Conservation (phyloP, 2,888 invertebrate species). For the Dexiosoma caninum region DNA sequence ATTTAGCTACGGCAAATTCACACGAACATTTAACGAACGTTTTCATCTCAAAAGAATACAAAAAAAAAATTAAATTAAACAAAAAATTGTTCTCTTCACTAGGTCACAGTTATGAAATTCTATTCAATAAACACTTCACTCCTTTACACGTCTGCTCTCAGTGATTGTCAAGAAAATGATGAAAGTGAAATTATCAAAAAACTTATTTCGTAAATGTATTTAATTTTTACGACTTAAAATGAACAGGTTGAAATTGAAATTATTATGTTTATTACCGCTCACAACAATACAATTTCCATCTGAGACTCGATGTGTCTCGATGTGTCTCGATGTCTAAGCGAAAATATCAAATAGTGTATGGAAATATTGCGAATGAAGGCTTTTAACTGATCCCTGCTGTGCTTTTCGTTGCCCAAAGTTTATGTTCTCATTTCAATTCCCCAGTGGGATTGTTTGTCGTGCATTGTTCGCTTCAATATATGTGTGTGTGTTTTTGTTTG, state of each 20-base stretch:
- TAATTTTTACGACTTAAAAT: slow-evolving; percentile 56
- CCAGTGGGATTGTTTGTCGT: slow-evolving; percentile 45
- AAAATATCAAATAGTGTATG: not conserved
- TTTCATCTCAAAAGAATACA: too few relatives aligned
- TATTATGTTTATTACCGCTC: slow-evolving; percentile 37
- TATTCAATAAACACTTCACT: not conserved
- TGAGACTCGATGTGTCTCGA: slow-evolving; percentile 29
- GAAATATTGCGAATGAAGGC: slow-evolving; percentile 18
- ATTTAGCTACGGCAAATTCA: too few relatives aligned
- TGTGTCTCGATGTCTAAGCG: not conserved
- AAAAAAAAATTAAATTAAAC: too few relatives aligned
- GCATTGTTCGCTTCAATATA: too few relatives aligned
- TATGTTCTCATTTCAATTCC: slow-evolving; percentile 49
- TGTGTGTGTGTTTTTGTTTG: slow-evolving; percentile 39
- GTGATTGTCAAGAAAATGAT: slow-evolving; percentile 18
- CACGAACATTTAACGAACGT: too few relatives aligned
- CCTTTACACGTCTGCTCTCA: slow-evolving; percentile 7
- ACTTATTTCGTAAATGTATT: slow-evolving; percentile 52
- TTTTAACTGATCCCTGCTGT: slow-evolving; percentile 62
- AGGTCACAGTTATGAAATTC: too few relatives aligned
- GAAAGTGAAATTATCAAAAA: slow-evolving; percentile 37
- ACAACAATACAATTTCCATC: slow-evolving; percentile 50
- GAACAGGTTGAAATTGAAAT: slow-evolving; percentile 60
- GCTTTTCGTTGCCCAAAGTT: slow-evolving; percentile 47
- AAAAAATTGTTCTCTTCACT: too few relatives aligned